phyloP scores from a whole-genome alignment of 1,140 invertebrate genomes.

The Eciton burchellii region DNA sequence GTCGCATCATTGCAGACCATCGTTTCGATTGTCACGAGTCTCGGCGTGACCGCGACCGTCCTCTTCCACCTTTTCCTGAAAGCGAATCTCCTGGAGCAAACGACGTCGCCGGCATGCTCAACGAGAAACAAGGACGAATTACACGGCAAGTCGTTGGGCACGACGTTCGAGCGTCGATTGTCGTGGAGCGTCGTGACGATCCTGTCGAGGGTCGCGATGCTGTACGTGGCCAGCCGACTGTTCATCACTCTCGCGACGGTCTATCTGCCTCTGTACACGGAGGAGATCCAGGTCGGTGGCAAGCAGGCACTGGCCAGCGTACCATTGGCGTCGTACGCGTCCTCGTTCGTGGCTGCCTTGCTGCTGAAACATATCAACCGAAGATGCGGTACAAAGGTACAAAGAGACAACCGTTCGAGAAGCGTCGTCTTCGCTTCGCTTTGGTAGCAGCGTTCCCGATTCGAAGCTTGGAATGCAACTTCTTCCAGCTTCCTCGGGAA shows the following conservation, averaged over 20 bases:
- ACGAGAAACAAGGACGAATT: constrained; percentile 60
- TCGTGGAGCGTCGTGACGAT: constrained; percentile 76
- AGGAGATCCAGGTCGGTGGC: constrained; percentile 87
- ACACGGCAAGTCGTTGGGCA: constrained; percentile 29
- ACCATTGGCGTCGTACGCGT: constrained; percentile 93
- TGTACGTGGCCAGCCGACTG: constrained; percentile 93
- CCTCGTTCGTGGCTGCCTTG: constrained; percentile 93
- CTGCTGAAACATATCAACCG: constrained; percentile 90
- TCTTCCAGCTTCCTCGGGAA: too few species aligned
- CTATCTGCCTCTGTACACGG: constrained; percentile 94
- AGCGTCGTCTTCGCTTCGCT: too few species aligned
- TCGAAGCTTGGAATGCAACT: too few species aligned
- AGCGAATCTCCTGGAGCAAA: constrained; percentile 78
- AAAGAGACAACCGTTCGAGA: too few species aligned
- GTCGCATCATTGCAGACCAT: constrained; percentile 85
- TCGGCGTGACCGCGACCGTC: constrained; percentile 86
- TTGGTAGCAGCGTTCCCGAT: too few species aligned
- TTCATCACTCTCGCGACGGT: constrained; percentile 94
- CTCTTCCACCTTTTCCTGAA: constrained; percentile 87
- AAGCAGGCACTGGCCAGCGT: constrained; percentile 92
- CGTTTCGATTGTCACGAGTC: constrained; percentile 85
- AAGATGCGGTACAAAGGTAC: constrained; percentile 87
- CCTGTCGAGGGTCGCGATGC: constrained; percentile 80
- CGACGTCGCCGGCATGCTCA: not conserved
- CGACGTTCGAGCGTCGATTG: constrained; percentile 30